A percentile compares a stretch with the other conserved stretches of the same genome.
Evolutionary conservation across 1,140 invertebrate genomes (phyloP).

Genomic region (Ceratina calcarata): DNA sequence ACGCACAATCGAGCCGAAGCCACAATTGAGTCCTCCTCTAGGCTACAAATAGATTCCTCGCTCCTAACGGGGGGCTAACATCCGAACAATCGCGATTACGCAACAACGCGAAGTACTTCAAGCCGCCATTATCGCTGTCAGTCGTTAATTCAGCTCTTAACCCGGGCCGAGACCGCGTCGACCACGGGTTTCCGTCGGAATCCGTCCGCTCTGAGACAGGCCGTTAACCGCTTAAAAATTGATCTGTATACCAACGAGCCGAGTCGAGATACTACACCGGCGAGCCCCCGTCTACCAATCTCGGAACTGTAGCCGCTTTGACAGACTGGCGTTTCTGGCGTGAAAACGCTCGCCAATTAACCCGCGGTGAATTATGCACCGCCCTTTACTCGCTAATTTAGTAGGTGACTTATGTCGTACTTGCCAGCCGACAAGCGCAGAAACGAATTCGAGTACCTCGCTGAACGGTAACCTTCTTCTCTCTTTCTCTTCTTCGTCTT

Average conservation of each 20-base stretch:
- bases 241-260: slow-evolving; percentile 4
- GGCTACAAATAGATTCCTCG: not conserved
- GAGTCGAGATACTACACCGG: not conserved
- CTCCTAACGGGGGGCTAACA: not conserved
- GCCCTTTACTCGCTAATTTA: slow-evolving; percentile 76
- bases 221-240: slow-evolving; percentile 50
- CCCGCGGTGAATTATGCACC: slow-evolving; percentile 77
- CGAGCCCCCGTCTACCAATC: not conserved
- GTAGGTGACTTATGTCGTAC: slow-evolving; percentile 78
- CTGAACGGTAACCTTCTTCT: slow-evolving; percentile 35
- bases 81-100: slow-evolving; percentile 28
- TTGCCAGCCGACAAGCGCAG: slow-evolving; percentile 68
- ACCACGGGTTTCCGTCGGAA: slow-evolving; percentile 33
- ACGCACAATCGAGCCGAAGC: too few species aligned
- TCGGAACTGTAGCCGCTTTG: slow-evolving; percentile 71
- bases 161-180: not conserved
- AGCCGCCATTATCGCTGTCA: slow-evolving; percentile 10
- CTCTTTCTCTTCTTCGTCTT: not conserved
- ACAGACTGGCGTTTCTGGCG: slow-evolving; percentile 75
- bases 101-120: slow-evolving; percentile 15
- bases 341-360: slow-evolving; percentile 80
- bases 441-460: slow-evolving; percentile 66
- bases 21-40: slow-evolving; percentile 16
- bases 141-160: slow-evolving; percentile 42
- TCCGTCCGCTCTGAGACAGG: slow-evolving; percentile 14